Conservation (phyloP, 2,797 vertebrate genomes). For the Sebastes matsubarae region DNA sequence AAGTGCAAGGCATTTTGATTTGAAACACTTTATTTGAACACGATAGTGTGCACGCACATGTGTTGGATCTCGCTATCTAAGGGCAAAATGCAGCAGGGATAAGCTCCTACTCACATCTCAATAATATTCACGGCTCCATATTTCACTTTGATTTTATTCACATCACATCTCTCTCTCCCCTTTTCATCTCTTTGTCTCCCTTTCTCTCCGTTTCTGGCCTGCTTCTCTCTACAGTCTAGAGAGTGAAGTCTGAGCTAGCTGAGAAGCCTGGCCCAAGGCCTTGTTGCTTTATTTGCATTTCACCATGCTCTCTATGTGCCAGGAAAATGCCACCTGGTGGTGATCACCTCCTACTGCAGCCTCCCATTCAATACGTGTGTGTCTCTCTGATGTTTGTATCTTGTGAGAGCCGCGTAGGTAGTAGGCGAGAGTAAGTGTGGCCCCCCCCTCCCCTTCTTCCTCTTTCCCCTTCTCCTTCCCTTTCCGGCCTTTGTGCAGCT, state of each 20-base stretch:
- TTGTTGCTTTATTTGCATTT: constrained; percentile 81
- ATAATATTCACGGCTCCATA: constrained; percentile 61
- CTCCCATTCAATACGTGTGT: not conserved
- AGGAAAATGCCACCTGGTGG: constrained; percentile 79
- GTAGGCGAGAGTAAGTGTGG: constrained; percentile 43
- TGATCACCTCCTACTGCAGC: constrained; percentile 44
- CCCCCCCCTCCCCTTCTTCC: constrained; percentile 20
- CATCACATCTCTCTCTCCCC: constrained; percentile 62
- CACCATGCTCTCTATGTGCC: constrained; percentile 66
- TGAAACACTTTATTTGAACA: constrained; percentile 50
- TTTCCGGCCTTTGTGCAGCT: constrained; percentile 77
- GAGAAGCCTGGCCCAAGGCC: constrained; percentile 77
- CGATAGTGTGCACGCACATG: constrained; percentile 9
- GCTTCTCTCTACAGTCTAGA: constrained; percentile 70
- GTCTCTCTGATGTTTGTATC: constrained; percentile 45
- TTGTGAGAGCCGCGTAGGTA: constrained; percentile 52
- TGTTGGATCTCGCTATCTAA: constrained; percentile 58
- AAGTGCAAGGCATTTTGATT: constrained; percentile 46
- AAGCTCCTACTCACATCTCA: constrained; percentile 63
- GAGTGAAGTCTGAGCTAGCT: constrained; percentile 78
- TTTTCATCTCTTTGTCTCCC: constrained; percentile 73
- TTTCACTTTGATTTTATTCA: constrained; percentile 73
- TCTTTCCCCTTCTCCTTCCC: constrained; percentile 70
- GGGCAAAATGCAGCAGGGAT: constrained; percentile 61
- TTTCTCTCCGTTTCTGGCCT: constrained; percentile 64